These are phyloP conservation scores for Myathropa florea DNA, from an alignment of 2,888 invertebrate genomes.

Conservation along the genomic window DNA sequence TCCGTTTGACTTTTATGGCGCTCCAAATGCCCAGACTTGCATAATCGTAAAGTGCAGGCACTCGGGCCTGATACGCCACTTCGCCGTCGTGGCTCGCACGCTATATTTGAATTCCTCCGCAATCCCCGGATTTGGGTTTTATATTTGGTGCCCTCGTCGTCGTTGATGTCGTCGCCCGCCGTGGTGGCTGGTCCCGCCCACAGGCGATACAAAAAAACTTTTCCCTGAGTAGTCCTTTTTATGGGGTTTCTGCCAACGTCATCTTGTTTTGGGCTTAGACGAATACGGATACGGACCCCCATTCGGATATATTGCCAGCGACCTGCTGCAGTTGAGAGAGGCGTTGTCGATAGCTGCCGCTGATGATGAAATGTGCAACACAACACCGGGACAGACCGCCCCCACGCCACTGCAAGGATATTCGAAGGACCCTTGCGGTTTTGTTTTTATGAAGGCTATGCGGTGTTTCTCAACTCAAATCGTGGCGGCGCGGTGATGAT, in stretches of 20 bases:
- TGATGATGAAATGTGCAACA: conserved; percentile 54
- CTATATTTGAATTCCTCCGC: conserved; percentile 52
- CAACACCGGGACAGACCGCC: background rate
- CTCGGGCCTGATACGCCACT: conserved; percentile 31
- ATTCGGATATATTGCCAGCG: conserved; percentile 29
- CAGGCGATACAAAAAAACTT: background rate
- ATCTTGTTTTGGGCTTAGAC: conserved; percentile 59
- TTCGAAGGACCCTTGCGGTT: conserved; percentile 25
- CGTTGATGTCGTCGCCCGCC: background rate
- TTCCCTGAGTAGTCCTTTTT: conserved; percentile 24
- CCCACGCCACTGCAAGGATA: conserved; percentile 12
- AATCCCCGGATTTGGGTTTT: conserved; percentile 37
- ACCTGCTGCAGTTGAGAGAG: conserved; percentile 42
- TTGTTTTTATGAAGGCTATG: background rate
- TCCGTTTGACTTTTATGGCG: conserved; percentile 63
- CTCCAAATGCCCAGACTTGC: conserved; percentile 66
- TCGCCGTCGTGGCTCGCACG: conserved; percentile 5
- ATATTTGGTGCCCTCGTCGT: conserved; percentile 13
- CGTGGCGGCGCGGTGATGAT: background rate
- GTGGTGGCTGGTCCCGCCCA: background rate
- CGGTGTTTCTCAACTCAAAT: conserved; percentile 26
- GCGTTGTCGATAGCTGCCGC: conserved; percentile 41
- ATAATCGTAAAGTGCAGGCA: conserved; percentile 66
- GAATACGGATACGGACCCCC: background rate
- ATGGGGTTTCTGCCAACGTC: conserved; percentile 55